Evolutionary conservation across 1,140 invertebrate species (phyloP), one percentile per base, ranked within the genome.

Genomic region (Procambarus clarkii): DNA sequence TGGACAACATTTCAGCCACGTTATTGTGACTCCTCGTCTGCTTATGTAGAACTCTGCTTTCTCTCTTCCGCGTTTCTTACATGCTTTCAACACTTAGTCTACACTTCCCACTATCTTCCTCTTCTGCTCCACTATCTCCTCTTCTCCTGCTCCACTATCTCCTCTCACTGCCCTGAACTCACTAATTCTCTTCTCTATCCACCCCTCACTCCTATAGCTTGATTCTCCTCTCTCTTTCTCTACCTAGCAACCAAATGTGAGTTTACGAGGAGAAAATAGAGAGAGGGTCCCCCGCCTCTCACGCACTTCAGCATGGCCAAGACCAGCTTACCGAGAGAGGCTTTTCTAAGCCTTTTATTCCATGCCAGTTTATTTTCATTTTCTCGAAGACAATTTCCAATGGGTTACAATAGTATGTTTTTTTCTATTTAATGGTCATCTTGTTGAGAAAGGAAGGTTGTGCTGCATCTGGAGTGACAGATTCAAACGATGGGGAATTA

Each of bases 301-400:
- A 24, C 69, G n/a, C 69, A 74, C 69, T 74, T 74, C 69, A 74
- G 5, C 69, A 74, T 9, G 69, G 69, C 69, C 69, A 1, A 3
- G 24, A n/a, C 69, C 69, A 9, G 69, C 69, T 74, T 74, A 74
- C n/a, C 15, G 0, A 74, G 24, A 34, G 7, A 24, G 24, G 24
- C 24, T 74, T 74, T 34, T 74, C 69, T 74, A 74, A 74, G 24
- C 69, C 69, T 34, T 74, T 24, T 74, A 74, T 74, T 44, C 69
- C n/a, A 21, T 74, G 24, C n/a, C 69, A 34, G 69, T 24, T 9
- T n/a, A 74, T 74, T 74, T 74, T 74, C 69, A 24, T 74, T 34
- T 74, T 74, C 69, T 34, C 34, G 24, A 8, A 18, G 0, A 64
- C 60, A 64, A 15, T 64, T 64, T 64, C 21, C 60, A 4, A 64